phyloP scores from a whole-genome alignment of 2,888 invertebrate species.

The Tinea pellionella region DNA sequence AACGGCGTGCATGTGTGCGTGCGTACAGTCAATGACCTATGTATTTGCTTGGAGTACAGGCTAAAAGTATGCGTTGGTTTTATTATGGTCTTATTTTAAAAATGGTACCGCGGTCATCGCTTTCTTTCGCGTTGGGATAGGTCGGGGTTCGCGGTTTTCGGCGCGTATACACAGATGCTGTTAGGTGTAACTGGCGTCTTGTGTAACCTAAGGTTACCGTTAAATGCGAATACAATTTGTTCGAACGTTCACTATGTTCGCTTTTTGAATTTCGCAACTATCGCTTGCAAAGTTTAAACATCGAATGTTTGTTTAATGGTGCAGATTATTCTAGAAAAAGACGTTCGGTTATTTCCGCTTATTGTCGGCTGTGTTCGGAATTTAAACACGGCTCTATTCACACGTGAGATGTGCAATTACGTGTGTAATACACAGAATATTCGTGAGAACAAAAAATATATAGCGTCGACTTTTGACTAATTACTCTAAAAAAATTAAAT shows the following conservation, averaged over 20 bases:
- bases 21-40: conserved; percentile 62
- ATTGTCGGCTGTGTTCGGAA: neutral
- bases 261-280: conserved; percentile 8
- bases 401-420: too few relatives aligned
- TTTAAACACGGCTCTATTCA: neutral
- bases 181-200: neutral
- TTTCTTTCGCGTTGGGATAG: conserved; percentile 58
- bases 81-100: conserved; percentile 69
- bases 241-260: neutral
- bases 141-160: conserved; percentile 36
- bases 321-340: neutral
- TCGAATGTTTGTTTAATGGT: conserved; percentile 6
- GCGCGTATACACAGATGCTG: conserved; percentile 19
- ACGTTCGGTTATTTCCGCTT: neutral
- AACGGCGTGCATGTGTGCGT: conserved; percentile 31
- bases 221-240: conserved; percentile 19
- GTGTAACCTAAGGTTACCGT: conserved; percentile 16
- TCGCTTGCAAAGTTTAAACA: neutral
- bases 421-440: too few relatives aligned
- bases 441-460: too few relatives aligned
- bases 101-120: conserved; percentile 55
- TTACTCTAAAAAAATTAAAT: too few relatives aligned
- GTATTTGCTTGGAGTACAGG: conserved; percentile 66
- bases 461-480: too few relatives aligned
- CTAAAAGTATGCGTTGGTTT: conserved; percentile 69